Evolutionary conservation across 1,140 invertebrate genomes (phyloP).

Genomic region (Macrocentrus cingulum): DNA sequence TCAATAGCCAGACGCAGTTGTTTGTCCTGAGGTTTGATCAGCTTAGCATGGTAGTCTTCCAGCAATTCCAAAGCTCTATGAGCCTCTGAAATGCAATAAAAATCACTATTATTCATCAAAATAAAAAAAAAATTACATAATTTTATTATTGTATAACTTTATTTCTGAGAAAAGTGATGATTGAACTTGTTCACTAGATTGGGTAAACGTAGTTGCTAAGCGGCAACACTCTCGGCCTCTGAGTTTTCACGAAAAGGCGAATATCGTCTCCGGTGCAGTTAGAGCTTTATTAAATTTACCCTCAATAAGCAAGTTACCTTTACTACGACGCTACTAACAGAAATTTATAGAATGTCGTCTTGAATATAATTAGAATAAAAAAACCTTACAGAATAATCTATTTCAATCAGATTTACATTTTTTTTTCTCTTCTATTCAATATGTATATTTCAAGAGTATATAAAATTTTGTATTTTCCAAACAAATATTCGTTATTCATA

Average conservation of each 20-base stretch:
- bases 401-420: too few relatives aligned
- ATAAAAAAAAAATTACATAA: conserved; percentile 3
- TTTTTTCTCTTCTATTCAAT: too few relatives aligned
- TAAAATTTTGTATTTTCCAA: too few relatives aligned
- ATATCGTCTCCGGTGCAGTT: conserved; percentile 28
- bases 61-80: conserved; percentile 94
- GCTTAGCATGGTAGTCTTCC: conserved; percentile 94
- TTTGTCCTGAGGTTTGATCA: conserved; percentile 89
- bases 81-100: conserved; percentile 76
- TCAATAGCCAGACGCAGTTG: conserved; percentile 93
- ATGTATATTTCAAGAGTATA: too few relatives aligned
- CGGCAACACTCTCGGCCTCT: conserved; percentile 15
- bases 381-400: too few relatives aligned
- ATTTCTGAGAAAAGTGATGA: too few relatives aligned
- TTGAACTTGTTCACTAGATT: too few relatives aligned
- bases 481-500: too few relatives aligned
- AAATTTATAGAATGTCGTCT: too few relatives aligned
- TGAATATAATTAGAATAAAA: neutral
- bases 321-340: too few relatives aligned
- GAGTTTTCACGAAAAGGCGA: conserved; percentile 36
- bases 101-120: neutral
- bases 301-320: conserved; percentile 40
- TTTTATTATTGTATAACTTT: too few relatives aligned
- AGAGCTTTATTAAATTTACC: conserved; percentile 44
- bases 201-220: neutral